Evolutionary conservation across 1,140 invertebrate species (phyloP).

Genomic region (Trachymyrmex septentrionalis): DNA sequence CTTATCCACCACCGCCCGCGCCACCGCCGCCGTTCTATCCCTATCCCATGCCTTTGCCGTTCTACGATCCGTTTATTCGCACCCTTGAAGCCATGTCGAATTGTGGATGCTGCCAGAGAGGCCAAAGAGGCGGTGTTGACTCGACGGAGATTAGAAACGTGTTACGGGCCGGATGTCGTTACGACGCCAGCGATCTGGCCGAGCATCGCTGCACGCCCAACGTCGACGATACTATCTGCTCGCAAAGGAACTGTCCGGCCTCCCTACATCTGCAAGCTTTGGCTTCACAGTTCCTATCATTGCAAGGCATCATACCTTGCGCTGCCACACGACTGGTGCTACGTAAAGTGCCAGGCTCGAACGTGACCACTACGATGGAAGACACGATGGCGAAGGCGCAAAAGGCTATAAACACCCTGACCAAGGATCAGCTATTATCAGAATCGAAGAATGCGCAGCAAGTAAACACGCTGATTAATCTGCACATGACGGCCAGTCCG

Average conservation of each 20-base stretch:
- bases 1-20: slow-evolving; percentile 25
- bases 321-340: slow-evolving; percentile 80
- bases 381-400: slow-evolving; percentile 79
- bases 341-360: slow-evolving; percentile 80
- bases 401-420: slow-evolving; percentile 71
- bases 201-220: slow-evolving; percentile 76
- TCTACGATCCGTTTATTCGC: slow-evolving; percentile 54
- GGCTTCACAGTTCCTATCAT: slow-evolving; percentile 81
- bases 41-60: slow-evolving; percentile 67
- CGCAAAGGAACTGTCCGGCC: slow-evolving; percentile 79
- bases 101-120: slow-evolving; percentile 72
- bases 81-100: slow-evolving; percentile 23
- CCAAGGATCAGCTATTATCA: slow-evolving; percentile 80
- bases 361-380: slow-evolving; percentile 78
- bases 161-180: slow-evolving; percentile 2
- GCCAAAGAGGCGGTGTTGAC: slow-evolving; percentile 26
- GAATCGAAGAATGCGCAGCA: slow-evolving; percentile 81
- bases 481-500: slow-evolving; percentile 82
- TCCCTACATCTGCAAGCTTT: slow-evolving; percentile 82
- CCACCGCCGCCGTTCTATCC: slow-evolving; percentile 71
- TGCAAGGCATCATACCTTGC: slow-evolving; percentile 82
- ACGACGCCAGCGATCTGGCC: slow-evolving; percentile 6
- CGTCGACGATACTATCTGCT: slow-evolving; percentile 77
- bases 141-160: not conserved
- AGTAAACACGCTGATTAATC: slow-evolving; percentile 81